Conservation (phyloP, 2,113 vertebrate species). For the Cepphus grylle region DNA sequence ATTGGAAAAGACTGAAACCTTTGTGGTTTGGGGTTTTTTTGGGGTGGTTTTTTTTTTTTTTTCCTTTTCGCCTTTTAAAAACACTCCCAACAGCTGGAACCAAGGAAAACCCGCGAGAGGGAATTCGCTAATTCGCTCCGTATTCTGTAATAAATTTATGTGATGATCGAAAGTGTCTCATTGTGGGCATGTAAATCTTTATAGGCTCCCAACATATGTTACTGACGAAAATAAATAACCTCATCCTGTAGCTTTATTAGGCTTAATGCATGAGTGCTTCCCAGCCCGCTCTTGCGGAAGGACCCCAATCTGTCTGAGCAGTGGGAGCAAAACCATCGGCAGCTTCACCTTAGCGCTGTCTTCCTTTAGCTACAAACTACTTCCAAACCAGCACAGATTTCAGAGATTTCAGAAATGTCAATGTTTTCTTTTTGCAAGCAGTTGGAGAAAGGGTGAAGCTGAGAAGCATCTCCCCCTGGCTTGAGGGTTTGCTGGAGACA, state of each 20-base stretch:
- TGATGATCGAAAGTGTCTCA: slow-evolving; percentile 2
- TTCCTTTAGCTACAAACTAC: not conserved
- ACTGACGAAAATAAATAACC: not conserved
- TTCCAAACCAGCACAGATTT: not conserved
- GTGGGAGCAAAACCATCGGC: not conserved
- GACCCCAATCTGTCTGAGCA: not conserved
- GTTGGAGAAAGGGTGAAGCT: not conserved
- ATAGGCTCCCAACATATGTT: not conserved
- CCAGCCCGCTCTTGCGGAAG: not conserved
- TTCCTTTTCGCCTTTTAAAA: not conserved
- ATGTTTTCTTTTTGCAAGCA: not conserved
- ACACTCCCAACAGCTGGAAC: not conserved
- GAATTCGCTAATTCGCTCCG: not conserved
- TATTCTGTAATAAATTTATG: slow-evolving; percentile 9
- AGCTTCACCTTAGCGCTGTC: not conserved
- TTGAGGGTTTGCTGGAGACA: not conserved
- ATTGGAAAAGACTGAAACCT: not conserved
- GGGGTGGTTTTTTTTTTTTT: not conserved
- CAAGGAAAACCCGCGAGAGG: not conserved
- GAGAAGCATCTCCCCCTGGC: not conserved
- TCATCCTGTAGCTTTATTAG: not conserved
- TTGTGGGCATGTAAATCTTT: not conserved
- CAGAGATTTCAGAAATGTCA: fast-evolving
- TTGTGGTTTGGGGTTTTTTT: not conserved
- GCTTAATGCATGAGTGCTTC: not conserved